Base-by-base conservation (phyloP, 2,888 invertebrate genomes). In the Tanaodytes sp. region DNA sequence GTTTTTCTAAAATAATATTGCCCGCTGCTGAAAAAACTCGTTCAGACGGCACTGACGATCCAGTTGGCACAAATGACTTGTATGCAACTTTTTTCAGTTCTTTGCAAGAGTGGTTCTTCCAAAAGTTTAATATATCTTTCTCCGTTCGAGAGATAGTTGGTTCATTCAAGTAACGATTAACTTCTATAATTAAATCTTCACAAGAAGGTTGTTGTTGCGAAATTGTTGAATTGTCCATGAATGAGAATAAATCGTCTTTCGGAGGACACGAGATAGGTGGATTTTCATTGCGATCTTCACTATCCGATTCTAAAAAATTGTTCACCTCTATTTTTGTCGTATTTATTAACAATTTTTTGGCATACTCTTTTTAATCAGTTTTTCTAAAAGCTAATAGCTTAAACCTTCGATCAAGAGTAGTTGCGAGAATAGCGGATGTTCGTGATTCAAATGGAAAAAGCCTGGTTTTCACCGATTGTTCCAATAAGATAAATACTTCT, bases 311-410 rank as follows among this genome's bases (percentile, higher is more conserved):
- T n/a, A n/a, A n/a, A n/a, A n/a, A n/a, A n/a, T n/a, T n/a, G n/a
- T n/a, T n/a, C n/a, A n/a, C n/a, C n/a, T n/a, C n/a, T n/a, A n/a
- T n/a, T n/a, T n/a, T n/a, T n/a, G n/a, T n/a, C n/a, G n/a, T n/a
- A 19, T 42, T 42, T 11, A n/a, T 42, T 42, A 20, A 42, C 3
- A 42, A 19, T 42, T 42, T 42, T 19, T 20, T 42, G 12, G 42
- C 42, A 19, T 20, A 20, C 20, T 42, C 11, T n/a, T 2, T n/a
- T 42, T 42, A 20, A 3, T 42, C 42, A n/a, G 18, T 12, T n/a
- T 5, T 42, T 2, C 42, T 6, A 19, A 42, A 42, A 19, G 42
- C 42, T 42, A 19, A n/a, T n/a, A 42, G 18, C n/a, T 42, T 42
- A 12, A 42, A 42, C 12, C 42, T 6, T 9, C 19, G 19, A 20